Percentiles rank a stretch among this genome's conserved stretches.
These are phyloP conservation scores for Apocrypta bakeri DNA, from an alignment of 1,140 invertebrate species.

Conservation along the genomic window DNA sequence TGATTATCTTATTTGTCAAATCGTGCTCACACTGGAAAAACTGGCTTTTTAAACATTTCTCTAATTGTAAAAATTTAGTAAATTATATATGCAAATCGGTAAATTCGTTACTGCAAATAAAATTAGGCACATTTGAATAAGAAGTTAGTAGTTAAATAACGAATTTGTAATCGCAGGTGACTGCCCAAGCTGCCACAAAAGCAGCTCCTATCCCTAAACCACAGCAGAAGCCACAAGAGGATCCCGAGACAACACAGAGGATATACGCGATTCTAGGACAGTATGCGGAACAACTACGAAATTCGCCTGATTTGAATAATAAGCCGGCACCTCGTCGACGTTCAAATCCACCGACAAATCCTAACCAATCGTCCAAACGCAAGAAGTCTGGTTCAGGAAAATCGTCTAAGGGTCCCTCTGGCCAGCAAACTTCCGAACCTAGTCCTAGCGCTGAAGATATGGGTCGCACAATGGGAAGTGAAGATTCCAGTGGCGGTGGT, in stretches of 20 bases:
- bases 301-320: slow-evolving; percentile 86
- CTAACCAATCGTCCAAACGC: slow-evolving; percentile 81
- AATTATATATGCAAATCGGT: background rate
- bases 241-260: slow-evolving; percentile 86
- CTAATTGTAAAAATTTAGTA: background rate
- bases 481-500: slow-evolving; percentile 82
- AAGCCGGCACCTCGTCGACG: slow-evolving; percentile 85
- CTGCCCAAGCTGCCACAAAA: slow-evolving; percentile 77
- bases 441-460: slow-evolving; percentile 80
- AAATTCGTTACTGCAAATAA: background rate
- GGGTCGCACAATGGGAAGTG: slow-evolving; percentile 80
- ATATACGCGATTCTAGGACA: slow-evolving; percentile 88
- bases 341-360: slow-evolving; percentile 84
- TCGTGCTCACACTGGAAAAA: background rate
- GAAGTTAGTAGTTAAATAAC: slow-evolving; percentile 57
- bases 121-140: background rate
- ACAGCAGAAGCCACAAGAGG: slow-evolving; percentile 85
- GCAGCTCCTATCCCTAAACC: slow-evolving; percentile 80
- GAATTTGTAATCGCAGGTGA: slow-evolving; percentile 49
- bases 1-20: background rate
- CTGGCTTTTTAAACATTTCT: background rate
- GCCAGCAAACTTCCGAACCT: slow-evolving; percentile 75
- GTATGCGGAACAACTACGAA: slow-evolving; percentile 86
- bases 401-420: slow-evolving; percentile 70
- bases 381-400: slow-evolving; percentile 81